Evolutionary conservation across 2,797 vertebrate genomes (phyloP).

Genomic region (Aselliscus stoliczkanus): DNA sequence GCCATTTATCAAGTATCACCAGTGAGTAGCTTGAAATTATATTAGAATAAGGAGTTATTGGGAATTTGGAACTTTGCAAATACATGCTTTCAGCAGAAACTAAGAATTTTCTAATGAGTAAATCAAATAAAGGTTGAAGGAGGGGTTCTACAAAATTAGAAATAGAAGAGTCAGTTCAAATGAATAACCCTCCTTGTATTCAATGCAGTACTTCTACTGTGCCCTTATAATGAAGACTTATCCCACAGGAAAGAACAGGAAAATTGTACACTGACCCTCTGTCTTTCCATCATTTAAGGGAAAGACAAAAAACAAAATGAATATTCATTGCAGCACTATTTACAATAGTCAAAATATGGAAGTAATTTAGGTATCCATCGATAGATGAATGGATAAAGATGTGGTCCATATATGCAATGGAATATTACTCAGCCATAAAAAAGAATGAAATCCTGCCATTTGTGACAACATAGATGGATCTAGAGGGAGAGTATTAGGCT

Average conservation of each 20-base stretch:
- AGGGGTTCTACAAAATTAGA: neutral
- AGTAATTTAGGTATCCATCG: no score
- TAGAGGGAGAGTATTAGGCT: neutral
- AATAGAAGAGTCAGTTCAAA: neutral
- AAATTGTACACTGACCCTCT: neutral
- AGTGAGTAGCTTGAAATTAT: conserved; percentile 32
- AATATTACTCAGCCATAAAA: neutral
- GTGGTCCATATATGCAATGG: no score
- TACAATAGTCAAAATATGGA: neutral
- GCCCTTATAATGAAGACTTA: neutral
- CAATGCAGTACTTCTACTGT: neutral
- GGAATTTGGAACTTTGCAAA: conserved; percentile 52
- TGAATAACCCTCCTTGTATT: neutral
- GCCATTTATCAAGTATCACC: conserved; percentile 60
- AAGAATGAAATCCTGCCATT: neutral
- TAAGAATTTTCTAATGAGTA: conserved; percentile 14
- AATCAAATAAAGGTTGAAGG: conserved; percentile 12
- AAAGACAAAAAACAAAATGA: neutral
- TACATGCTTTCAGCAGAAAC: conserved; percentile 18
- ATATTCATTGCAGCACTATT: neutral
- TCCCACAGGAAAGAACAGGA: neutral
- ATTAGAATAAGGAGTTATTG: conserved; percentile 43
- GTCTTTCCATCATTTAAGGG: neutral
- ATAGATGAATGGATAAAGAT: neutral
- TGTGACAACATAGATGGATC: neutral